phyloP scores from a whole-genome alignment of 2,113 vertebrate genomes.

The Thalassoma bifasciatum region DNA sequence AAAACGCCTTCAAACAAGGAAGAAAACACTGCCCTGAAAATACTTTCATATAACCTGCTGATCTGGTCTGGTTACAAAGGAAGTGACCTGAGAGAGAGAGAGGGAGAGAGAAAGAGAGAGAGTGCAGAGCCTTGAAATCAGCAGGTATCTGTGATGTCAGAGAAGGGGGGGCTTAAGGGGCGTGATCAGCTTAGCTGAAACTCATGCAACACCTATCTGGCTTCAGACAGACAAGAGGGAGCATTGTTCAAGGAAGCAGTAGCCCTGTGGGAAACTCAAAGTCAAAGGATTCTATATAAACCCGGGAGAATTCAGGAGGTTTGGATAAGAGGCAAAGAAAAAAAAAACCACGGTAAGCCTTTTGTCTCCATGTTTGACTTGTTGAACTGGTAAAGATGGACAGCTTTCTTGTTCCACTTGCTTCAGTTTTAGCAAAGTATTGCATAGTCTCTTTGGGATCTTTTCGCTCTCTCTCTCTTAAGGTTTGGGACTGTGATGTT shows the following conservation, averaged over 20 bases:
- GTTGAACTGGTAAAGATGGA: slow-evolving; percentile 5
- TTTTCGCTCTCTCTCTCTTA: background rate
- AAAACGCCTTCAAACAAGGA: slow-evolving; percentile 31
- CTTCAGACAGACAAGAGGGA: slow-evolving; percentile 79
- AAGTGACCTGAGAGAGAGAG: slow-evolving; percentile 18
- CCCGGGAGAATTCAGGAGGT: slow-evolving; percentile 48
- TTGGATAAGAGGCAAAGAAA: slow-evolving; percentile 43
- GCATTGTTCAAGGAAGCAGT: slow-evolving; percentile 82
- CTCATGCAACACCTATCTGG: slow-evolving; percentile 87
- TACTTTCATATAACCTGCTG: slow-evolving; percentile 69
- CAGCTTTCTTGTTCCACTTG: background rate
- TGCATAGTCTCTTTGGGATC: slow-evolving; percentile 6
- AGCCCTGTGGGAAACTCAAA: slow-evolving; percentile 80
- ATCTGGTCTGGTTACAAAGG: slow-evolving; percentile 73
- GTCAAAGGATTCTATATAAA: slow-evolving; percentile 64
- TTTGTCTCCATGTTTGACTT: slow-evolving; percentile 28
- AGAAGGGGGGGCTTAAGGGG: slow-evolving; percentile 73
- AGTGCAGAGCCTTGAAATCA: slow-evolving; percentile 62
- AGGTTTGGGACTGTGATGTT: too few species aligned
- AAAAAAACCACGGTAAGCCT: slow-evolving; percentile 64
- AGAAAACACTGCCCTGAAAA: slow-evolving; percentile 20
- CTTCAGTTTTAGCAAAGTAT: background rate
- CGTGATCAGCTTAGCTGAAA: slow-evolving; percentile 77
- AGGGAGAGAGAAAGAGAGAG: slow-evolving; percentile 9
- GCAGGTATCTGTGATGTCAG: slow-evolving; percentile 86